Base-by-base conservation (phyloP, 2,888 invertebrate species). In the Mesoligia furuncula region DNA sequence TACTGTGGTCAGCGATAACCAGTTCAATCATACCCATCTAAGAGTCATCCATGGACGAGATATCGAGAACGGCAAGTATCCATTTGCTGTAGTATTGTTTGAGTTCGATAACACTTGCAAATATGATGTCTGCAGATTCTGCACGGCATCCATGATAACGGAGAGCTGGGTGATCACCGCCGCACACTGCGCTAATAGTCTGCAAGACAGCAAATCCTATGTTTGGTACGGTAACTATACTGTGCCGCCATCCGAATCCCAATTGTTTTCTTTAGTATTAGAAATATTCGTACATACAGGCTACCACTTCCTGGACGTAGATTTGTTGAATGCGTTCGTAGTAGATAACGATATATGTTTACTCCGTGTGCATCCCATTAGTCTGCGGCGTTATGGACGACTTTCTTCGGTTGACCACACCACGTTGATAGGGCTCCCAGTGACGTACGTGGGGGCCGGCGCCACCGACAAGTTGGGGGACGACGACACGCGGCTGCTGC, bases 401-500 rank as follows among this genome's bases (percentile, higher is more conserved):
- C 48, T 67, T 0, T 77, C 68, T 7, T 42, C 77, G 0, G 64
- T 57, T 1, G 78, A 78, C 65, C n/a, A 70, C 48, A 59, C 48
- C 13, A 69, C 78, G 13, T 2, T 78, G 69, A n/a, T 70, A 20
- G 78, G 78, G 5, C 65, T 78, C 7, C 57, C 78, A 24, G 69
- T 78, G n/a, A 70, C n/a, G 20, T 78, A 69, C 31, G 69, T 78
- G 7, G 78, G 78, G 27, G 78, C 42, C 15, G 78, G 78, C 39
- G 0, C 0, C 0, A 78, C 78, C 0, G 27, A 70, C 31, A 64
- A 76, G 36, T 7, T 0, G 8, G 76, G 65, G 6, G 6, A 69
- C 0, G 76, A 78, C 6, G 24, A 51, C 6, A 11, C 17, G 6
- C 69, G 76, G 45, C 39, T 24, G 0, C 24, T 78, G 6, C 78